phyloP scores from a whole-genome alignment of 2,888 invertebrate genomes.

The Ditula angustiorana region DNA sequence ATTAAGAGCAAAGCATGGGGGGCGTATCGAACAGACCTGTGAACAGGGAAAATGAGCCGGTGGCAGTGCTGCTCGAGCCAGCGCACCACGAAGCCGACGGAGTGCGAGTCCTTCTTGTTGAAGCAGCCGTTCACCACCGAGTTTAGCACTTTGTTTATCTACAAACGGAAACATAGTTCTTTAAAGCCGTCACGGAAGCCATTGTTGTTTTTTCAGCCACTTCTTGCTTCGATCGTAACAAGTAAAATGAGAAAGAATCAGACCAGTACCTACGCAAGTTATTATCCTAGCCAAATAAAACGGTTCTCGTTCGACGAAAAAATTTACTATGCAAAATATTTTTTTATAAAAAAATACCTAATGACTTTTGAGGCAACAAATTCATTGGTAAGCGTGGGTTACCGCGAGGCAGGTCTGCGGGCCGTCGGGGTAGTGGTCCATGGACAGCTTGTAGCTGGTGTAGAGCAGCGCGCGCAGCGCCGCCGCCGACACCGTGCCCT shows the following conservation, averaged over 20 bases:
- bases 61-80: constrained; percentile 93
- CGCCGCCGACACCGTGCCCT: constrained; percentile 86
- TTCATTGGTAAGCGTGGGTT: constrained; percentile 41
- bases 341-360: no score
- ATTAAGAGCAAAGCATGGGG: neutral
- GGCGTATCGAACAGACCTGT: constrained; percentile 79
- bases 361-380: no score
- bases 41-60: constrained; percentile 90
- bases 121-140: constrained; percentile 93
- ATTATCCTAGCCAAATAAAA: no score
- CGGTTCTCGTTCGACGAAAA: no score
- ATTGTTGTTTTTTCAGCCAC: no score
- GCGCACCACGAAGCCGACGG: constrained; percentile 91
- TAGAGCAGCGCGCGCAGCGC: constrained; percentile 88
- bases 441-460: constrained; percentile 91
- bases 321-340: no score
- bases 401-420: constrained; percentile 87
- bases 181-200: neutral
- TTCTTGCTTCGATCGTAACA: no score
- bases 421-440: constrained; percentile 91
- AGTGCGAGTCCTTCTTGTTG: constrained; percentile 90
- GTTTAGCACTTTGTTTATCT: constrained; percentile 89
- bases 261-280: no score
- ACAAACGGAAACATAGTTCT: constrained; percentile 40
- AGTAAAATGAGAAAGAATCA: no score